Base-by-base conservation (phyloP, 37 sponge, comb jelly and placozoan species). In the Axinella damicornis region DNA sequence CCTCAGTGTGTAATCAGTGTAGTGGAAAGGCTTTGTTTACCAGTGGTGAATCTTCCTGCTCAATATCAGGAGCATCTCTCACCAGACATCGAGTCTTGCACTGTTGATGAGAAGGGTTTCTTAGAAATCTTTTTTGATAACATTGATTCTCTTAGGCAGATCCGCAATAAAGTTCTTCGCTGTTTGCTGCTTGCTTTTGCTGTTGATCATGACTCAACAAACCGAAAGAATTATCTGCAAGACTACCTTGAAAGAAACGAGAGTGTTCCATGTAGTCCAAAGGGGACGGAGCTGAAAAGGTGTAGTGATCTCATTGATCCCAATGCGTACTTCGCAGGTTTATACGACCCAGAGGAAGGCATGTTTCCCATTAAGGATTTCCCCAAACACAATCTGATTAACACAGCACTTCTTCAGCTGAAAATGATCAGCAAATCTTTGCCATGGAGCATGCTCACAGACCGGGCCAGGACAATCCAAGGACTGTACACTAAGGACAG, bases 261-360 rank as follows among this genome's bases (percentile, higher is more conserved):
- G 2, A 85, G 86, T 76, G 68, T 92, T 41, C 89, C 89, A 31
- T 83, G 81, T 53, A 46, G 27, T 32, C 85, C 93, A 37, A 61
- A 88, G 67, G 82, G 90, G 9, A 37, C 19, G 46, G 32, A 40
- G 1, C 64, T 92, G 5, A 57, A 35, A 21, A 77, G 22, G 61
- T 73, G 84, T 6, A 13, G 41, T 41, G 69, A 73, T 22, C 37
- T 92, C 2, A 36, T 92, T 59, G 69, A 74, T 34, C 93, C 85
- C 27, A 73, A 65, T 24, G 64, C 77, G 25, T 15, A 32, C 0
- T 37, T 70, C 27, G 76, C 85, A 69, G 25, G 0, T 14, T 57
- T 92, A 5, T 92, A 69, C 74, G 68, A 73, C 41, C 35, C 16
- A 0, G 82, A 89, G 27, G 93, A 92, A 32, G 73, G 63, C 0